Percentiles rank a stretch among this genome's conserved stretches.
phyloP scores from a whole-genome alignment of 2,797 vertebrate species.

The Liasis olivaceus region DNA sequence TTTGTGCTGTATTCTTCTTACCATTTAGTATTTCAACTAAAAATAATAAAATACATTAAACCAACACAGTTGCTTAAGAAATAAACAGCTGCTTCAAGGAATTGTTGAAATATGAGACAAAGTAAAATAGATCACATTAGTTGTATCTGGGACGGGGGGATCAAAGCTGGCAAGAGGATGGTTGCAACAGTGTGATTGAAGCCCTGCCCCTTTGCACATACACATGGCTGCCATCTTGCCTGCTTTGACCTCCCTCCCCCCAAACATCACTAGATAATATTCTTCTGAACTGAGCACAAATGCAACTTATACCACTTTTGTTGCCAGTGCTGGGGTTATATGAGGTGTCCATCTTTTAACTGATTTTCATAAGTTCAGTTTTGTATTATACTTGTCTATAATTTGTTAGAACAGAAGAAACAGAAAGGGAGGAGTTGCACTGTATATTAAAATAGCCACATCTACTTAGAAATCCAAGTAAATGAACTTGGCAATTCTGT shows the following conservation, averaged over 20 bases:
- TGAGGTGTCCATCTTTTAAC: neutral
- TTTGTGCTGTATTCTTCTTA: neutral
- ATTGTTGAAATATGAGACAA: neutral
- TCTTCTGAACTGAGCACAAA: neutral
- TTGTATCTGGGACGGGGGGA: too few relatives aligned
- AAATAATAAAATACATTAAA: neutral
- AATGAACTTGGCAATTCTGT: too few relatives aligned
- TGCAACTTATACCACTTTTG: neutral
- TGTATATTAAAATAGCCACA: neutral
- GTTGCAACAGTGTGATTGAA: neutral
- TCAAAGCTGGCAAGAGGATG: neutral
- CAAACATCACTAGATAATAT: neutral
- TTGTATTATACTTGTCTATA: neutral
- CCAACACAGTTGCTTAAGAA: neutral
- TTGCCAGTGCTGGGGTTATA: neutral
- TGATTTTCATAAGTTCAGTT: neutral
- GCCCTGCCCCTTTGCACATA: neutral
- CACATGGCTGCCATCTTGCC: neutral
- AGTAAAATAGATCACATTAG: neutral
- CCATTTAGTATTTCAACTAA: neutral
- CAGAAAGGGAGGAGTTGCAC: neutral
- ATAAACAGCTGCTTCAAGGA: neutral
- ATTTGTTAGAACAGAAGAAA: neutral
- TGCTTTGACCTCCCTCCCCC: neutral
- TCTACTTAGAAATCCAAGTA: neutral